A percentile compares a stretch with the other conserved stretches of the same genome.
Evolutionary conservation across 2,113 vertebrate genomes (phyloP).

Genomic region (Oreochromis aureus): DNA sequence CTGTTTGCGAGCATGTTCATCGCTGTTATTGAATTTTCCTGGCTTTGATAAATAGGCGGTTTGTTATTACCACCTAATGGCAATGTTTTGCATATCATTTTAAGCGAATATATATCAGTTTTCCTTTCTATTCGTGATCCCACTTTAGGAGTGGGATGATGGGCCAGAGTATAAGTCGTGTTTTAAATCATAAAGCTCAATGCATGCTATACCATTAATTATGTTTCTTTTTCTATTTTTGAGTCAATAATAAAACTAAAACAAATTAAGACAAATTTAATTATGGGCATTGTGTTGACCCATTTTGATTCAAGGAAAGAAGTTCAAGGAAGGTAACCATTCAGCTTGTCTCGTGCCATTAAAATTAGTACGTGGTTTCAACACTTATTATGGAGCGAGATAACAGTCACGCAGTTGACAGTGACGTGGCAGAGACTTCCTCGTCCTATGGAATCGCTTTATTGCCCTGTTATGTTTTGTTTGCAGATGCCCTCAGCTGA

Average conservation of each 20-base stretch:
- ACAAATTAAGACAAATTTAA: background rate
- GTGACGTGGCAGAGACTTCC: background rate
- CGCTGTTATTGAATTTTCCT: background rate
- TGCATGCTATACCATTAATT: background rate
- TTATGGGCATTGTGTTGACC: background rate
- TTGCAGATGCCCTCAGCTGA: background rate
- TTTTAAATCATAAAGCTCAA: background rate
- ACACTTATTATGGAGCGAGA: background rate
- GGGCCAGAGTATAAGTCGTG: accelerated
- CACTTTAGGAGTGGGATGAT: background rate
- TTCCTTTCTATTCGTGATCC: background rate
- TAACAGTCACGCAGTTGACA: background rate
- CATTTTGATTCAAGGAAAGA: background rate
- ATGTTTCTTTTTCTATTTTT: background rate
- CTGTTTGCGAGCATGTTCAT: background rate
- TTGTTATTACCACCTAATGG: background rate
- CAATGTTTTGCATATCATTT: background rate
- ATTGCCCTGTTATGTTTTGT: background rate
- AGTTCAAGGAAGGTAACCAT: background rate
- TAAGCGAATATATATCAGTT: background rate
- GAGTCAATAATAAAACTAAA: background rate
- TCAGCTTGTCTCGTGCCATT: background rate
- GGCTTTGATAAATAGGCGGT: background rate
- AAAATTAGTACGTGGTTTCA: background rate
- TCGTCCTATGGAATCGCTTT: background rate